Evolutionary conservation across 2,797 vertebrate species (phyloP).

Genomic region (Dryobates pubescens): DNA sequence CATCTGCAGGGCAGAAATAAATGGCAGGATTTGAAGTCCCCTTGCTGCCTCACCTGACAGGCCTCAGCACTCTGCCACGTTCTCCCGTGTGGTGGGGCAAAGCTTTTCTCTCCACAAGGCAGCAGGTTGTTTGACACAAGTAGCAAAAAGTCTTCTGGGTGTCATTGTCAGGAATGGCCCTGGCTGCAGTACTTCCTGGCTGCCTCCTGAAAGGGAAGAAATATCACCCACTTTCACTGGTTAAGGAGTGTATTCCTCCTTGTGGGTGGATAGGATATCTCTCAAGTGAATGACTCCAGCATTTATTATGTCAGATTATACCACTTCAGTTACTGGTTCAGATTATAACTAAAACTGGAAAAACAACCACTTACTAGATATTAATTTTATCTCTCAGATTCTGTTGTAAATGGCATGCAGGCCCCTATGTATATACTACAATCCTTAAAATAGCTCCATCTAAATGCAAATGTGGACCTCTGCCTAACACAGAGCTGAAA

Average conservation of each 20-base stretch:
- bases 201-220: neutral
- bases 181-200: neutral
- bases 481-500: conserved; percentile 73
- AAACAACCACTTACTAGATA: conserved; percentile 72
- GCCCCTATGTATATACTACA: conserved; percentile 29
- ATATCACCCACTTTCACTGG: conserved; percentile 3
- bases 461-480: conserved; percentile 82
- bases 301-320: conserved; percentile 67
- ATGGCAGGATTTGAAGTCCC: neutral
- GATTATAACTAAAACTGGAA: conserved; percentile 53
- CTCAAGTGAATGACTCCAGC: conserved; percentile 39
- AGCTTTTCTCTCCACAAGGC: accelerated
- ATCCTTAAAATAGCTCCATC: conserved; percentile 79
- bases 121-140: neutral
- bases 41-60: neutral
- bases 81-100: neutral
- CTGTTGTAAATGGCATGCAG: conserved; percentile 74
- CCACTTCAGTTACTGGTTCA: conserved; percentile 55
- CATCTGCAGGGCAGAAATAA: neutral
- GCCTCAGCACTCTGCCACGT: neutral
- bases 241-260: conserved; percentile 21
- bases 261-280: conserved; percentile 32
- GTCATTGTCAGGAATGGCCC: neutral
- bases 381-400: conserved; percentile 77
- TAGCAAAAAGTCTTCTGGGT: neutral